Evolutionary conservation across 2,888 invertebrate species (phyloP).

Genomic region (Pyrgus malvae): DNA sequence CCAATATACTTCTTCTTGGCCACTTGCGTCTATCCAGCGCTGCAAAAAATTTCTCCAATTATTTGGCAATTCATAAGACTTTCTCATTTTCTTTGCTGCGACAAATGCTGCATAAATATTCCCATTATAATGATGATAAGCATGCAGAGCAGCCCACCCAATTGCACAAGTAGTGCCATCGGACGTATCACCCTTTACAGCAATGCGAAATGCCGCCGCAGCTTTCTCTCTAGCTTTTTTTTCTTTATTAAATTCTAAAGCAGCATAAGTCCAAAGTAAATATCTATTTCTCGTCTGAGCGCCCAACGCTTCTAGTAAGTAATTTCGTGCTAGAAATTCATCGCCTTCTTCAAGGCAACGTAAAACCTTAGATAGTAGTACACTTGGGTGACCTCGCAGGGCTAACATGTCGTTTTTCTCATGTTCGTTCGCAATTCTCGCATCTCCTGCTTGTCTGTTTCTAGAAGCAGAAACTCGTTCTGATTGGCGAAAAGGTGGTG

Average conservation of each 20-base stretch:
- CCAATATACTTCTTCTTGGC: conserved; percentile 70
- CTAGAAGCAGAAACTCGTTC: conserved; percentile 52
- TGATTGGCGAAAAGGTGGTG: conserved; percentile 47
- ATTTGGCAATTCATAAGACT: conserved; percentile 54
- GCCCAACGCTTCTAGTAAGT: conserved; percentile 52
- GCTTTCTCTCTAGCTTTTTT: conserved; percentile 43
- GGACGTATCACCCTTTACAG: conserved; percentile 61
- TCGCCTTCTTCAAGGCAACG: conserved; percentile 58
- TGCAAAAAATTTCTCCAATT: conserved; percentile 60
- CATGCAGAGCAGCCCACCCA: conserved; percentile 70
- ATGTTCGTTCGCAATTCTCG: conserved; percentile 50
- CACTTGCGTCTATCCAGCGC: conserved; percentile 61
- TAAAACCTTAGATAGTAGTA: conserved; percentile 56
- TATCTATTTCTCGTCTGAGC: conserved; percentile 57
- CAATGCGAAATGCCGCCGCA: conserved; percentile 61
- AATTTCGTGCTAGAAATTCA: conserved; percentile 51
- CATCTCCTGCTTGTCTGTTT: conserved; percentile 57
- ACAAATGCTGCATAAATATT: conserved; percentile 58
- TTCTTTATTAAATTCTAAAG: conserved; percentile 56
- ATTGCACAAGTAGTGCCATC: conserved; percentile 66
- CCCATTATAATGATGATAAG: conserved; percentile 53
- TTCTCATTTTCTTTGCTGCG: conserved; percentile 66
- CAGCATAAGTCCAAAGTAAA: conserved; percentile 65
- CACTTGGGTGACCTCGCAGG: conserved; percentile 49
- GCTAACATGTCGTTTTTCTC: conserved; percentile 48